Base-by-base conservation (phyloP, 2,888 invertebrate genomes). In the Apeira syringaria region DNA sequence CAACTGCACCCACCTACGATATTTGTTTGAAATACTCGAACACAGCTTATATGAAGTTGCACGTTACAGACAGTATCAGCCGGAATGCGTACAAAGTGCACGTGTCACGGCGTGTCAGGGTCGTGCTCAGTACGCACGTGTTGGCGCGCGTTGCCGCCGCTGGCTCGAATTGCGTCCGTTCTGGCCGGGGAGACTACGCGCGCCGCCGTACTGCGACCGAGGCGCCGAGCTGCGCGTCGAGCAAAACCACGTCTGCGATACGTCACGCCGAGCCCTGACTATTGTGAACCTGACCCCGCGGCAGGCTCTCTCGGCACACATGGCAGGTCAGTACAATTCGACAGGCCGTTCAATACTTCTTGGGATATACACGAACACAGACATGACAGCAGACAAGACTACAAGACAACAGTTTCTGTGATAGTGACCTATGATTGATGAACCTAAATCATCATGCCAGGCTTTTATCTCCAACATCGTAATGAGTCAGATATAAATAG, bases 81-180 rank as follows among this genome's bases (percentile, higher is more conserved):
- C 26, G 80, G 63, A 91, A 87, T 88, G 87, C 86, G 87, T 18
- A 88, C 88, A 4, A 88, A 95, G 69, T 96, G 96, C 90, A 96
- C 96, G 68, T 96, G 96, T 64, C 96, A 96, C 82, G 96, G 96
- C 22, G 95, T 96, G 41, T 95, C 95, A 7, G 95, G 95, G 0
- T 95, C 96, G 34, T 96, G 96, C 75, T 94, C 94, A 56, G 93
- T 96, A 60, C 94, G 94, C 70, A 96, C 95, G 25, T 96, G 96
- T 72, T 96, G 96, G 95, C 92, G 93, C 58, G 92, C 95, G 1
- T 79, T 96, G 56, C 93, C 95, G 2, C 90, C 68, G 77, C 93
- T 71, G 86, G 92, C 76, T 78, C 92, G 65, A 83, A 92, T 94
- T 49, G 92, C 94, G 59, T 87, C 91, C 18, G 90, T 91, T 55